A percentile compares a stretch with the other conserved stretches of the same genome.
Conservation (phyloP, 1,140 invertebrate genomes). For the Dryas iulia region DNA sequence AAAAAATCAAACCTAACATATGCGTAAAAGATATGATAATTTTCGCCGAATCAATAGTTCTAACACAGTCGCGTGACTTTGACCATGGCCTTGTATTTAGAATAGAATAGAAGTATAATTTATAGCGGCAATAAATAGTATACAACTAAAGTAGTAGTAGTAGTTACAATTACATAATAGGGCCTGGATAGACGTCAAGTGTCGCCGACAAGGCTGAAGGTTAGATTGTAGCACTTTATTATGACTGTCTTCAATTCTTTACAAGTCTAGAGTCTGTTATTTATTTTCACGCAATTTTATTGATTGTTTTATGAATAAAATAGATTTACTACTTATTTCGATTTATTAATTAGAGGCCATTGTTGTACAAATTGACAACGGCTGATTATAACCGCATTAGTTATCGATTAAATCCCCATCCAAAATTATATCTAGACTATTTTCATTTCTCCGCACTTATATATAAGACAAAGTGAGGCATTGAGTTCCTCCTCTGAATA, state of each 20-base stretch:
- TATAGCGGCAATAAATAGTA: conserved; percentile 26
- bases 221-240: conserved; percentile 13
- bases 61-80: conserved; percentile 16
- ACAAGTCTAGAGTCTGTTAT: background rate
- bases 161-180: conserved; percentile 19
- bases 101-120: conserved; percentile 35
- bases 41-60: background rate
- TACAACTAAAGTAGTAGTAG: too few species aligned
- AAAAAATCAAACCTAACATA: too few species aligned
- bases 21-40: background rate
- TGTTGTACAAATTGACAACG: too few species aligned
- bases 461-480: too few species aligned
- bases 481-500: too few species aligned
- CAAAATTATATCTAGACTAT: too few species aligned
- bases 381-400: too few species aligned
- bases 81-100: conserved; percentile 28
- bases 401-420: too few species aligned
- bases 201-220: conserved; percentile 11
- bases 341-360: too few species aligned
- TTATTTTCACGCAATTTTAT: background rate
- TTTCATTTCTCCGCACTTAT: too few species aligned
- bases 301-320: too few species aligned
- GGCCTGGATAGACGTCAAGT: conserved; percentile 11
- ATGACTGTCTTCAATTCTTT: background rate
- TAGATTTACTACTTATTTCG: too few species aligned